Base-by-base conservation (phyloP, 2,113 vertebrate species). In the Meleagris gallopavo region DNA sequence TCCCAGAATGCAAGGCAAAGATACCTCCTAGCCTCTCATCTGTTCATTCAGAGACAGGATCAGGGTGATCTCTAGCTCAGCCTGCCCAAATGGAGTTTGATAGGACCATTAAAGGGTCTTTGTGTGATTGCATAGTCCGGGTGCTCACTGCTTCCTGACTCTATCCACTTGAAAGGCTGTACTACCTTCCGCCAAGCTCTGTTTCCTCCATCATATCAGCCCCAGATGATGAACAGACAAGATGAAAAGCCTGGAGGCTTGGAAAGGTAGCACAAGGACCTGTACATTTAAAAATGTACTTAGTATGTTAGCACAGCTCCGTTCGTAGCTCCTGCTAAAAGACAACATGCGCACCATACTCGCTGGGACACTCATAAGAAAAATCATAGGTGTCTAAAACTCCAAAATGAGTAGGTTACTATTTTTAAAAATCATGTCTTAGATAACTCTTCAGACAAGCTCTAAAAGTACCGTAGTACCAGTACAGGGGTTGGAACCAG, bases 71-170 rank as follows among this genome's bases (percentile, higher is more conserved):
- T 86, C 48, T 58, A 54, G n/a, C 78, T 64, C 8, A 8, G 14
- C 60, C 82, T 91, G 83, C 75, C 83, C 65, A 88, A 77, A 81
- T 83, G 72, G 81, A 91, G 69, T 89, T 80, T 61, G 72, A 83
- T 5, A 0, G 52, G 57, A 74, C 52, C 71, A 45, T 90, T 91
- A 91, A 91, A 91, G 58, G 41, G 10, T 30, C 32, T 95, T 95
- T 95, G 60, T 93, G 60, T 1, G 21, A 81, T 78, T 83, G 61
- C 50, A 54, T 82, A 92, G 91, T 88, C 69, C 1, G 0, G 17
- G 62, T 62, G 69, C 46, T 95, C 64, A 38, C 84, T 94, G 85
- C 87, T 94, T 93, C 88, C 88, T 57, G 89, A 72, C 70, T 93
- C 55, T 77, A 80, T 64, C 89, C 83, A 38, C 79, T 24, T 48